Percentiles rank a stretch among this genome's conserved stretches.
phyloP scores from a whole-genome alignment of 2,888 invertebrate species.

The Agonopterix arenella region DNA sequence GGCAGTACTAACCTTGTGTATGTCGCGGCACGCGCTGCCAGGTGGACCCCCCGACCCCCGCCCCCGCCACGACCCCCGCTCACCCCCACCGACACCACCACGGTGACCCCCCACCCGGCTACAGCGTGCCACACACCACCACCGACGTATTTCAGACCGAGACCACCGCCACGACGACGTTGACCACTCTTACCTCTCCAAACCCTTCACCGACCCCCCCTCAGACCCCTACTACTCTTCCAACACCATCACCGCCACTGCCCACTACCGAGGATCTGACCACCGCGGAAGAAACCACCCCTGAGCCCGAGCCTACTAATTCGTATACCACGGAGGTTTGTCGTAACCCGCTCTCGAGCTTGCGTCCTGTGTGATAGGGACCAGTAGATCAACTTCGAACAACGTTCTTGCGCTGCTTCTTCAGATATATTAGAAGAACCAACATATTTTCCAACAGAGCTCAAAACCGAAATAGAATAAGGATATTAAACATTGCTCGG shows the following conservation, averaged over 20 bases:
- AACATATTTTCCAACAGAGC: too few species aligned
- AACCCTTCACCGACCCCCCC: constrained; percentile 6
- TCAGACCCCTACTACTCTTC: constrained; percentile 7
- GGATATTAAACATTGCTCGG: too few species aligned
- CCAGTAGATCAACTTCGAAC: constrained; percentile 8
- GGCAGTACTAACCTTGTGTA: constrained; percentile 68
- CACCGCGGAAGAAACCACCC: constrained; percentile 40
- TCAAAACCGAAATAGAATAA: too few species aligned
- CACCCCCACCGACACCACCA: constrained; percentile 69
- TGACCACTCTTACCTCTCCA: constrained; percentile 4
- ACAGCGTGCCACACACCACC: constrained; percentile 54
- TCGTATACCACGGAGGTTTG: constrained; percentile 71
- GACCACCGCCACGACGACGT: constrained; percentile 38
- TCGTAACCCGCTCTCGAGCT: constrained; percentile 53
- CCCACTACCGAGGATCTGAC: constrained; percentile 40
- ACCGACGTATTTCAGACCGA: constrained; percentile 69
- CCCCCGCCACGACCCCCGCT: constrained; percentile 44
- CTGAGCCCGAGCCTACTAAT: constrained; percentile 59
- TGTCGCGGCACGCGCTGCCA: constrained; percentile 56
- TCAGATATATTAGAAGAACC: too few species aligned
- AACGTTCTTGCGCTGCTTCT: too few species aligned
- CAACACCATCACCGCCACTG: constrained; percentile 2
- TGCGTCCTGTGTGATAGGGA: constrained; percentile 22
- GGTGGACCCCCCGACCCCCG: constrained; percentile 40
- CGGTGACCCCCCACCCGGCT: constrained; percentile 37